Percentiles rank a stretch among this genome's conserved stretches.
Evolutionary conservation across 1,140 invertebrate genomes (phyloP).

Genomic region (Colletes latitarsis): DNA sequence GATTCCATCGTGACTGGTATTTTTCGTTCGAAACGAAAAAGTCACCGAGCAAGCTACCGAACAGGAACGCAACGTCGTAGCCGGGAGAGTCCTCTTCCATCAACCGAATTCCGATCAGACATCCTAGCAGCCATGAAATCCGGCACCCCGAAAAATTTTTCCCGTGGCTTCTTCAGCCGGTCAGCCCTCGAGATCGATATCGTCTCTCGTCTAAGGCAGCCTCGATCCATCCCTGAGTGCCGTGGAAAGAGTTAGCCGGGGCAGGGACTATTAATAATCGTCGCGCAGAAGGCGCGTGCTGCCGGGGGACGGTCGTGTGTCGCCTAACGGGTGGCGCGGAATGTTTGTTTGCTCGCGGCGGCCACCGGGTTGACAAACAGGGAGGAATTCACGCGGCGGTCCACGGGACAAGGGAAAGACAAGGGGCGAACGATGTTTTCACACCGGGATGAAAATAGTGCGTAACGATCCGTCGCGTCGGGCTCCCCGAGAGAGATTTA

Average conservation of each 20-base stretch:
- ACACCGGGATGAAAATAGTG: conserved; percentile 62
- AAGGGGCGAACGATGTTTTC: conserved; percentile 64
- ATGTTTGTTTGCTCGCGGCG: conserved; percentile 71
- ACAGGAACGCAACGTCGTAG: not conserved
- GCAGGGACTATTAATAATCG: conserved; percentile 61
- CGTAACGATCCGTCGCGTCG: conserved; percentile 1
- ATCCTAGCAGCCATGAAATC: conserved; percentile 2
- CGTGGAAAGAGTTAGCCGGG: conserved; percentile 46
- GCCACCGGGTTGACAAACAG: conserved; percentile 74
- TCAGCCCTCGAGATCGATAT: conserved; percentile 21
- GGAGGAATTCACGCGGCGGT: not conserved
- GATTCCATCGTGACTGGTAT: not conserved
- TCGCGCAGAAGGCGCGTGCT: conserved; percentile 52
- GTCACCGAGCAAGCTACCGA: not conserved
- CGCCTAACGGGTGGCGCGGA: conserved; percentile 65
- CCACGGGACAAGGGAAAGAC: conserved; percentile 19
- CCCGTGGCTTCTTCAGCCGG: not conserved
- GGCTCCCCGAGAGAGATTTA: conserved; percentile 63
- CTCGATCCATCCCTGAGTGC: conserved; percentile 36
- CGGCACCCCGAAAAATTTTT: conserved; percentile 31
- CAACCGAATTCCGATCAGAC: conserved; percentile 29
- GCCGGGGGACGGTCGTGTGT: conserved; percentile 59
- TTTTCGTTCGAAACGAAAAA: not conserved
- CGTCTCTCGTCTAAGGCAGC: not conserved
- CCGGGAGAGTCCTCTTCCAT: not conserved